phyloP scores from a whole-genome alignment of 2,113 vertebrate species.

The Abramis brama region DNA sequence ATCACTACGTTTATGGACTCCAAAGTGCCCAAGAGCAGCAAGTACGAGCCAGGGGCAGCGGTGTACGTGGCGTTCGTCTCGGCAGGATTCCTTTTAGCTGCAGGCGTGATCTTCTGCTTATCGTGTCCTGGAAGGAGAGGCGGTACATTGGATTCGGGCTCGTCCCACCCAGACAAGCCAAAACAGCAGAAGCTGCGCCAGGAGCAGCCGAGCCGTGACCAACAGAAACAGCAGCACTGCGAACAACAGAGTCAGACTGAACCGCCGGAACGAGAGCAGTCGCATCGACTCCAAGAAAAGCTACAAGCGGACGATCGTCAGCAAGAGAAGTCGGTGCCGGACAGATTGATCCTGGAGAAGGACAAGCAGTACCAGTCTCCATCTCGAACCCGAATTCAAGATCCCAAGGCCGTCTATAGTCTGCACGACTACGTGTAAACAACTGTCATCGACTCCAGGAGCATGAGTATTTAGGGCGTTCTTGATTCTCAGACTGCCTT shows the following conservation, averaged over 20 bases:
- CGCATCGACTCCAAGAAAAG: slow-evolving; percentile 33
- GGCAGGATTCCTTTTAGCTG: slow-evolving; percentile 81
- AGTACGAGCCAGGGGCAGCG: slow-evolving; percentile 87
- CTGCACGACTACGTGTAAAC: slow-evolving; percentile 89
- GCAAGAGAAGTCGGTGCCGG: slow-evolving; percentile 43
- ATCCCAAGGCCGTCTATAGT: slow-evolving; percentile 77
- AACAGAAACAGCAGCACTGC: slow-evolving; percentile 32
- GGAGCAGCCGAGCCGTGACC: slow-evolving; percentile 13
- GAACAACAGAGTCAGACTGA: slow-evolving; percentile 58
- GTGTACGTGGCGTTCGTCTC: slow-evolving; percentile 89
- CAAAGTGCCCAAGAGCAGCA: slow-evolving; percentile 83
- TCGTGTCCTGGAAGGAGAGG: slow-evolving; percentile 79
- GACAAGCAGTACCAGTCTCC: slow-evolving; percentile 57
- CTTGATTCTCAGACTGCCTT: slow-evolving; percentile 49
- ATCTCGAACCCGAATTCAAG: slow-evolving; percentile 65
- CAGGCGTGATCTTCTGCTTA: slow-evolving; percentile 86
- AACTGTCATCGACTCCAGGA: slow-evolving; percentile 4
- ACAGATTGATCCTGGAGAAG: slow-evolving; percentile 39
- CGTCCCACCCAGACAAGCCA: slow-evolving; percentile 49
- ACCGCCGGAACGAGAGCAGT: slow-evolving; percentile 34
- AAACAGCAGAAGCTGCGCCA: slow-evolving; percentile 26
- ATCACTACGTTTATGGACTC: slow-evolving; percentile 83
- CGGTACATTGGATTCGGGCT: slow-evolving; percentile 63
- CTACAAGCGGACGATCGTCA: slow-evolving; percentile 46
- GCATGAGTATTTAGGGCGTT: slow-evolving; percentile 41